A percentile compares a stretch with the other conserved stretches of the same genome.
Conservation (phyloP, 2,113 vertebrate genomes). For the Dendrocopos noguchii region DNA sequence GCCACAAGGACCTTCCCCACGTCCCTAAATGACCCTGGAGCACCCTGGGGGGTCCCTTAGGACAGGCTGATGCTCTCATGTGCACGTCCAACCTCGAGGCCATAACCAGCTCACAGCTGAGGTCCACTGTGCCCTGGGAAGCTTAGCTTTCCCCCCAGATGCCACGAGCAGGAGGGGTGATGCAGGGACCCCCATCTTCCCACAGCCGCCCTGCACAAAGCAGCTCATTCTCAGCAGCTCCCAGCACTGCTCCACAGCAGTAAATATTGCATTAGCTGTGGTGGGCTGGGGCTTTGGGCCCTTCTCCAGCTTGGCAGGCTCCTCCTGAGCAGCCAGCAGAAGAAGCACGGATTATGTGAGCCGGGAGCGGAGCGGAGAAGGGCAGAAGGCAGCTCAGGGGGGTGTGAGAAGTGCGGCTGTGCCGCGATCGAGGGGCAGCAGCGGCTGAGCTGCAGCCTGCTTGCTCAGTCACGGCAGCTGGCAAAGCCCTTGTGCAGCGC, state of each 20-base stretch:
- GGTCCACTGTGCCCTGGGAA: not conserved
- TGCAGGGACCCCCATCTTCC: not conserved
- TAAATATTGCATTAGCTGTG: conserved; percentile 59
- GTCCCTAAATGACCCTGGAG: not conserved
- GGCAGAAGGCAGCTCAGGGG: not conserved
- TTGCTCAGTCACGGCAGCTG: accelerated
- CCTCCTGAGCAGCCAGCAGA: not conserved
- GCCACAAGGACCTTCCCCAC: not conserved
- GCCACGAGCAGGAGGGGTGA: not conserved
- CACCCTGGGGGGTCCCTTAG: not conserved
- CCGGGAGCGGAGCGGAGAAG: not conserved
- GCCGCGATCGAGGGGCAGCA: accelerated
- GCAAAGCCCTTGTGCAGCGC: not conserved
- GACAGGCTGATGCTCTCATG: not conserved
- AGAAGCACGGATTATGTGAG: not conserved
- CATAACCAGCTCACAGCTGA: not conserved
- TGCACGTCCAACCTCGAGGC: not conserved
- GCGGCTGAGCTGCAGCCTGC: not conserved
- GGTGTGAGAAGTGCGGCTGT: accelerated
- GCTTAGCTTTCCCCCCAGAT: conserved; percentile 14
- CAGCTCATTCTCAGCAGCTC: conserved; percentile 22
- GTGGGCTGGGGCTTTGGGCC: conserved; percentile 7
- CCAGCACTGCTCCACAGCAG: not conserved
- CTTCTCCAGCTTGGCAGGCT: conserved; percentile 54
- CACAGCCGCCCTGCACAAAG: not conserved